These are phyloP conservation scores for Anguilla obscura DNA, from an alignment of 2,797 vertebrate genomes.

Conservation along the genomic window DNA sequence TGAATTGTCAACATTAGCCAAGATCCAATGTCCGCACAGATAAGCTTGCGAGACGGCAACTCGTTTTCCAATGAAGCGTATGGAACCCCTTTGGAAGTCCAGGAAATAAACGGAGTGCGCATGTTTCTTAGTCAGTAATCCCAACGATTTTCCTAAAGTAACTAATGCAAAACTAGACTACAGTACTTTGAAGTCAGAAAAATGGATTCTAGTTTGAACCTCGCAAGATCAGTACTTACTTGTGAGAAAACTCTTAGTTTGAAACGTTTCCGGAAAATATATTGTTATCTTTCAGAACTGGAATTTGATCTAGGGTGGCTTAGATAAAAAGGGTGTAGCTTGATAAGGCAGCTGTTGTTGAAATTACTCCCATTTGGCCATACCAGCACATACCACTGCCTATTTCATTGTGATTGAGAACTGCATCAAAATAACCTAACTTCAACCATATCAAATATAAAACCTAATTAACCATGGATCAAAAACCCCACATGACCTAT, in stretches of 20 bases:
- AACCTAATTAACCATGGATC: no score
- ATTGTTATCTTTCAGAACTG: not conserved
- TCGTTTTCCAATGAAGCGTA: not conserved
- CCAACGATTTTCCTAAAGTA: not conserved
- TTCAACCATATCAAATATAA: no score
- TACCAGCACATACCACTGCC: not conserved
- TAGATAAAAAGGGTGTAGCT: not conserved
- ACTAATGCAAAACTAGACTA: not conserved
- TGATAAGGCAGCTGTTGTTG: not conserved
- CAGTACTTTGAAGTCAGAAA: not conserved
- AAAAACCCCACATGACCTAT: no score
- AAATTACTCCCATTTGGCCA: not conserved
- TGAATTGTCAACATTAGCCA: not conserved
- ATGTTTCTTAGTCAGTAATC: not conserved
- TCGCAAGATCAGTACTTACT: no score
- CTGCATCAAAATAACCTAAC: no score
- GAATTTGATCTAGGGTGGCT: not conserved
- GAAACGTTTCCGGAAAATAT: not conserved
- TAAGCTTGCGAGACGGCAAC: not conserved
- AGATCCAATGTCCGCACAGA: not conserved
- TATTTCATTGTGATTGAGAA: not conserved
- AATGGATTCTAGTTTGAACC: no score
- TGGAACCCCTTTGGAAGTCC: not conserved
- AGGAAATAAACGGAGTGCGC: slow-evolving; percentile 14
- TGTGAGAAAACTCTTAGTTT: not conserved